Evolutionary conservation across 2,888 invertebrate genomes (phyloP).

Genomic region (Trissonchulus sp.): DNA sequence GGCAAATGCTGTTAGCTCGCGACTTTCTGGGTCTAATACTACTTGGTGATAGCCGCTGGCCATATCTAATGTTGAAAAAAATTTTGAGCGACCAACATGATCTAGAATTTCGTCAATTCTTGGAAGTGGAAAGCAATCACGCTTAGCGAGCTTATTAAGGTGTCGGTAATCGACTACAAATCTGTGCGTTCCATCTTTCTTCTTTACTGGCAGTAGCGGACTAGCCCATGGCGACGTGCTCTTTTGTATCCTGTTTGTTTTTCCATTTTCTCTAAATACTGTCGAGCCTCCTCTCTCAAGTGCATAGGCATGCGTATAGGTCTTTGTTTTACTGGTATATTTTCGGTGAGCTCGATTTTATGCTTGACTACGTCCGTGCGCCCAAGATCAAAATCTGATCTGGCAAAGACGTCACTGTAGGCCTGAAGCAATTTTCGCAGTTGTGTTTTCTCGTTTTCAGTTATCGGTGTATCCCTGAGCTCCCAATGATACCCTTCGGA

Average conservation of each 20-base stretch:
- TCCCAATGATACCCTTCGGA: neutral
- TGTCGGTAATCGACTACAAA: constrained; percentile 9
- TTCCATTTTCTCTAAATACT: neutral
- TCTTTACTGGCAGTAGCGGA: constrained; percentile 6
- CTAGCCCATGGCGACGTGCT: constrained; percentile 6
- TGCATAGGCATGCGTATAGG: neutral
- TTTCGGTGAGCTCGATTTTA: constrained; percentile 18
- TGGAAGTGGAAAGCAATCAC: constrained; percentile 26
- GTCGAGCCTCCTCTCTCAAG: neutral
- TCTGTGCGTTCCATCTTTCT: constrained; percentile 22
- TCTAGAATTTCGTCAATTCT: constrained; percentile 20
- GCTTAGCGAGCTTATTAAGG: constrained; percentile 17
- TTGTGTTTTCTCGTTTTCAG: neutral
- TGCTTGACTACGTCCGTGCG: neutral
- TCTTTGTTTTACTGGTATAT: neutral
- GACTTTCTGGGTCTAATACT: constrained; percentile 28
- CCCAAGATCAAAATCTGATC: constrained; percentile 2
- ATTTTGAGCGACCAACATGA: neutral
- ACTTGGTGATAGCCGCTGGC: constrained; percentile 30
- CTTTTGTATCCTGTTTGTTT: neutral
- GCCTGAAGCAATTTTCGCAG: neutral
- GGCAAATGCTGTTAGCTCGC: constrained; percentile 34
- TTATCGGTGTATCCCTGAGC: neutral
- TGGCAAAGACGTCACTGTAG: neutral
- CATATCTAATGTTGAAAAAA: constrained; percentile 26